Conservation (phyloP, 1,140 invertebrate genomes). For the Pseudomyrmex pallidus region DNA sequence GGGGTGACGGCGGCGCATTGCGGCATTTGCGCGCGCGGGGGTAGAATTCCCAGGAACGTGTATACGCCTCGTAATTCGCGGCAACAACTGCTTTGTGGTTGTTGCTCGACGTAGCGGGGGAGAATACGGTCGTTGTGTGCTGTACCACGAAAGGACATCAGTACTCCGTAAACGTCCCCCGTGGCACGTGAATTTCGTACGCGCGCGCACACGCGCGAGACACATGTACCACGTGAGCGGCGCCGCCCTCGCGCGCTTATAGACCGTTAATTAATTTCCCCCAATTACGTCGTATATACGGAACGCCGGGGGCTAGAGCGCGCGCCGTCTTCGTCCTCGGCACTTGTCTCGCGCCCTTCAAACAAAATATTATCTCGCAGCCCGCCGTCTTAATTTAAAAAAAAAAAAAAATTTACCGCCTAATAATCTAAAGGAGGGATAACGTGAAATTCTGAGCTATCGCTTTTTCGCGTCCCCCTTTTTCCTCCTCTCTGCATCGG, state of each 20-base stretch:
- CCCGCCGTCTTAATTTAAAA: conserved; percentile 8
- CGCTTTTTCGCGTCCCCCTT: no score
- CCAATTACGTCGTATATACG: conserved; percentile 54
- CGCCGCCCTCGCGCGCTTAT: conserved; percentile 60
- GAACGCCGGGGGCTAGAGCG: background rate
- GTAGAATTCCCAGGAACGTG: conserved; percentile 31
- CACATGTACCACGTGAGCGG: conserved; percentile 19
- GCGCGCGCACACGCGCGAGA: conserved; percentile 22
- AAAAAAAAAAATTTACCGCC: conserved; percentile 21
- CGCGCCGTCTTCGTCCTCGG: background rate
- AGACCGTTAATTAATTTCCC: conserved; percentile 74
- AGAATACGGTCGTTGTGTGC: conserved; percentile 24
- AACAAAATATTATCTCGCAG: conserved; percentile 24
- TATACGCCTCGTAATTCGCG: conserved; percentile 61
- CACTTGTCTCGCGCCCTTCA: conserved; percentile 32
- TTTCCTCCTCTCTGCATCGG: no score
- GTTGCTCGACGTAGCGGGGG: conserved; percentile 36
- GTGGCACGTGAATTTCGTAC: conserved; percentile 44
- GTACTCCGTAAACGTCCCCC: conserved; percentile 50
- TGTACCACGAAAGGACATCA: conserved; percentile 62
- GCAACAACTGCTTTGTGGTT: conserved; percentile 55
- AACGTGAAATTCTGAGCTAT: background rate
- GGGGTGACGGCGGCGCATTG: conserved; percentile 7
- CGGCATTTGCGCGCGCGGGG: background rate
- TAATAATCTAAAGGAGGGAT: background rate